phyloP scores from a whole-genome alignment of 2,888 invertebrate species.

The Troides helena region DNA sequence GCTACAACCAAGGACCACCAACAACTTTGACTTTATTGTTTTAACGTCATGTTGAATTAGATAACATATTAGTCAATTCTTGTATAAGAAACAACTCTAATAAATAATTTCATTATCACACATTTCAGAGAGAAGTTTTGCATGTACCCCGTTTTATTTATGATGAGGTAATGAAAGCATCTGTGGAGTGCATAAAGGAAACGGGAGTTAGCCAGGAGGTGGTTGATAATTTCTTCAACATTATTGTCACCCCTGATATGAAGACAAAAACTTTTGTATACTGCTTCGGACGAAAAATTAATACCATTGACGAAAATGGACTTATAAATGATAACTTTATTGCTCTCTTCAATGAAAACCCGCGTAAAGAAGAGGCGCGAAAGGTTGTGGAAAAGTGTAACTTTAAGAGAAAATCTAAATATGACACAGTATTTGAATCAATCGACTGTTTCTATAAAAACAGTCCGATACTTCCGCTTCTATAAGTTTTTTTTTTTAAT shows the following conservation, averaged over 20 bases:
- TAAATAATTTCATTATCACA: neutral
- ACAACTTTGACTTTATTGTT: no score
- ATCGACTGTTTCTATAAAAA: neutral
- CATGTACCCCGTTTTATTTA: conserved; percentile 10
- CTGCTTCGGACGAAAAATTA: neutral
- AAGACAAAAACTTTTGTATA: neutral
- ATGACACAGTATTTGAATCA: neutral
- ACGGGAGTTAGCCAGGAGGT: conserved; percentile 19
- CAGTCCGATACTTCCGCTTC: neutral
- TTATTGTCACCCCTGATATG: conserved; percentile 10
- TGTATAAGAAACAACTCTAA: no score
- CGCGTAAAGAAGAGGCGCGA: neutral
- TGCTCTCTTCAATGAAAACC: neutral
- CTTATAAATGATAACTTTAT: neutral
- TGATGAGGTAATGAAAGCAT: neutral
- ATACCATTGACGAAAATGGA: neutral
- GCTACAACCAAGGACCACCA: no score
- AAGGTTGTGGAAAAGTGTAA: neutral
- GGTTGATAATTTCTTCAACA: conserved; percentile 22
- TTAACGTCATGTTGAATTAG: no score
- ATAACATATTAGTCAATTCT: no score
- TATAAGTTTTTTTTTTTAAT: neutral
- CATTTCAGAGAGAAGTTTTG: conserved; percentile 14
- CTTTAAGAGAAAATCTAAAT: neutral
- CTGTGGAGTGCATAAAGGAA: conserved; percentile 14